Evolutionary conservation across 1,140 invertebrate genomes (phyloP).

Genomic region (Zaprionus ghesquierei): DNA sequence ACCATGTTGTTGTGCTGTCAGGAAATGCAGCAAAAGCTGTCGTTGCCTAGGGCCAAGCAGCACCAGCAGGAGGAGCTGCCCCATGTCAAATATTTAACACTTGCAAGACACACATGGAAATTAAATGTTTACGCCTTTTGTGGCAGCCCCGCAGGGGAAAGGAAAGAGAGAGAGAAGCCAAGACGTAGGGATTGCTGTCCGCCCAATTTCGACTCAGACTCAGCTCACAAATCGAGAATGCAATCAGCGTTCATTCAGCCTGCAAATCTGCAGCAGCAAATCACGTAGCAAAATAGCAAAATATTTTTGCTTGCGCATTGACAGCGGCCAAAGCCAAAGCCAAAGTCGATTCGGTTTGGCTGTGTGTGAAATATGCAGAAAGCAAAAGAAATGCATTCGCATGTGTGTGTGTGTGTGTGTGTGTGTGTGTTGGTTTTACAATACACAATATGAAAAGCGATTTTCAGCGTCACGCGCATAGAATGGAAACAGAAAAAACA

Average conservation of each 20-base stretch:
- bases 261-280: conserved; percentile 55
- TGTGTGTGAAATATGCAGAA: conserved; percentile 3
- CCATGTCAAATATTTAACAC: conserved; percentile 79
- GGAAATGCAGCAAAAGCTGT: conserved; percentile 69
- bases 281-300: conserved; percentile 79
- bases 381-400: conserved; percentile 13
- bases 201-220: conserved; percentile 15
- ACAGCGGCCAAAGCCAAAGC: conserved; percentile 24
- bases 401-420: conserved; percentile 2
- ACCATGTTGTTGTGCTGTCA: conserved; percentile 51
- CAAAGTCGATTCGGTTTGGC: conserved; percentile 13
- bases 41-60: conserved; percentile 36
- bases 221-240: conserved; percentile 46
- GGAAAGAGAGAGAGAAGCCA: background rate
- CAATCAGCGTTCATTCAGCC: conserved; percentile 67
- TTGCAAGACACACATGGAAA: conserved; percentile 70
- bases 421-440: conserved; percentile 1
- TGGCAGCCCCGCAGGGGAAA: conserved; percentile 47
- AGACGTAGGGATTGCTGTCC: background rate
- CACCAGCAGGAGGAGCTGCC: conserved; percentile 32
- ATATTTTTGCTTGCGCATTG: conserved; percentile 61
- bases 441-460: conserved; percentile 31
- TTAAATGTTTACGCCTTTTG: conserved; percentile 80
- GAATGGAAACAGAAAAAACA: conserved; percentile 39
- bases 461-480: conserved; percentile 76